Percentiles rank a stretch among this genome's conserved stretches.
Conservation (phyloP, 2,113 vertebrate species). For the Mobula birostris region DNA sequence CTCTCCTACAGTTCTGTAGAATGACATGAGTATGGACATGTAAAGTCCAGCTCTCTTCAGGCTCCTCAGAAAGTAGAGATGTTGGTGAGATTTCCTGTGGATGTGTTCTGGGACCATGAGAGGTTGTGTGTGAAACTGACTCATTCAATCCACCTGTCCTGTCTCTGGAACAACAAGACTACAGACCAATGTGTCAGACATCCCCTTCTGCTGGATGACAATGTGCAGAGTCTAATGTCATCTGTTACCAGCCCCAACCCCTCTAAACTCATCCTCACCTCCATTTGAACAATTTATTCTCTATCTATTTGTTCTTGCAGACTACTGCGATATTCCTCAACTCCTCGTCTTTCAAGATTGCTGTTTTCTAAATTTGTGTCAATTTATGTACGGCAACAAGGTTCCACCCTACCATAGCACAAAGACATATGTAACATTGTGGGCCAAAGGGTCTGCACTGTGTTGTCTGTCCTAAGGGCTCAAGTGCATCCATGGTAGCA, state of each 20-base stretch:
- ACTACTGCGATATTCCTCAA: neutral
- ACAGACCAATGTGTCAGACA: too few species aligned
- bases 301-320: neutral
- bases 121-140: too few species aligned
- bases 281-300: neutral
- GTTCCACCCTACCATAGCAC: neutral
- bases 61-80: too few species aligned
- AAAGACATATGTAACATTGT: neutral
- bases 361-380: neutral
- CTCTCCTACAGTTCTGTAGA: too few species aligned
- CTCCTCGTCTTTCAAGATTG: neutral
- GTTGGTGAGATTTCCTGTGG: too few species aligned
- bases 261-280: neutral
- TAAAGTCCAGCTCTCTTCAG: too few species aligned
- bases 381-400: neutral
- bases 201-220: neutral
- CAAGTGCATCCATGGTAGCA: too few species aligned
- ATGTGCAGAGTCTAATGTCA: neutral
- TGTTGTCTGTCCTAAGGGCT: neutral
- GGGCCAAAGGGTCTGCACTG: too few species aligned
- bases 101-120: too few species aligned
- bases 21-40: too few species aligned
- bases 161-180: too few species aligned
- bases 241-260: neutral
- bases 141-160: too few species aligned